These are phyloP conservation scores for Enteromius fasciolatus DNA, from an alignment of 2,797 vertebrate species.

Conservation along the genomic window DNA sequence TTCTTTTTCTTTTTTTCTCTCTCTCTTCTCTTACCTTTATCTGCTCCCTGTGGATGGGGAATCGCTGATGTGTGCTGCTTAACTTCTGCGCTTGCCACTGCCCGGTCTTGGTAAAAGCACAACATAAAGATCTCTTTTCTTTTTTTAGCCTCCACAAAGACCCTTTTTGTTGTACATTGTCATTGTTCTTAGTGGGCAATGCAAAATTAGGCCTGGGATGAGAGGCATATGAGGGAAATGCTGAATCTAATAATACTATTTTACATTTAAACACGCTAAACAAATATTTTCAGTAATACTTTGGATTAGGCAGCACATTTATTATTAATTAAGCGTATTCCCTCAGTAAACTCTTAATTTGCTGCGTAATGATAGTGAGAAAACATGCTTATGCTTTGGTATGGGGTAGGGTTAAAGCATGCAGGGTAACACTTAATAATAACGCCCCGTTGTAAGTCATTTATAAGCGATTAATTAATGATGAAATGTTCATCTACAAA, in stretches of 20 bases:
- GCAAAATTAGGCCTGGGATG: background rate
- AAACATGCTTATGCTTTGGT: background rate
- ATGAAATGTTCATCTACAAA: no score
- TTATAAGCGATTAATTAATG: no score
- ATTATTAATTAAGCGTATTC: background rate
- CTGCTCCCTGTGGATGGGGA: slow-evolving; percentile 3
- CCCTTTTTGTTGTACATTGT: background rate
- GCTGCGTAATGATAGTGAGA: background rate
- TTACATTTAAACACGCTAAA: background rate
- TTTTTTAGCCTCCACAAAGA: background rate
- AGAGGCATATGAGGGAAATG: background rate
- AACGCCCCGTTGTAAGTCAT: no score
- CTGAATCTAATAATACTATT: background rate
- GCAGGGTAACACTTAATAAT: background rate
- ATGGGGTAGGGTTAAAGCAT: background rate
- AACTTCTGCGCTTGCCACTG: slow-evolving; percentile 3
- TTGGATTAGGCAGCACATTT: background rate
- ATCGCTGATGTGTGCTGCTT: slow-evolving; percentile 40
- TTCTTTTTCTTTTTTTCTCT: background rate
- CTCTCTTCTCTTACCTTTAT: background rate
- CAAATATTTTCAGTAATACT: background rate
- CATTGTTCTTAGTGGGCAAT: background rate
- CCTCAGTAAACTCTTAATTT: background rate
- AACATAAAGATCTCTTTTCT: slow-evolving; percentile 27
- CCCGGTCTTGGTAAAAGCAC: slow-evolving; percentile 25